phyloP scores from a whole-genome alignment of 2,888 invertebrate species.

The Charanyca ferruginea region DNA sequence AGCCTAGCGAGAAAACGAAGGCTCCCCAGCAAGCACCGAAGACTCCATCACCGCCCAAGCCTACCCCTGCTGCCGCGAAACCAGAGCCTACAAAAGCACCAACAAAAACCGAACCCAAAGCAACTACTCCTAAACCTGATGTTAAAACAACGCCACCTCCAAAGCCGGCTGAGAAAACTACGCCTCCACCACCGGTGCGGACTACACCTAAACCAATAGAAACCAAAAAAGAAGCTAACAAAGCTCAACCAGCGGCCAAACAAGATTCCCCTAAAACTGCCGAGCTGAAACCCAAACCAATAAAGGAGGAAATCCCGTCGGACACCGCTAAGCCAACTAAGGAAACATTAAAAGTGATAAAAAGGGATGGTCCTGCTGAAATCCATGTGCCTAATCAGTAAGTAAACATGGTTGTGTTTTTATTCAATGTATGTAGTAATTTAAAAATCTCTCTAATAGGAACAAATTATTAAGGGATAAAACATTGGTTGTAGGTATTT shows the following conservation, averaged over 20 bases:
- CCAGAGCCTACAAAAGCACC: slow-evolving; percentile 29
- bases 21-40: slow-evolving; percentile 1
- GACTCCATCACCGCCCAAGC: slow-evolving; percentile 40
- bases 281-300: slow-evolving; percentile 76
- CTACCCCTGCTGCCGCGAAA: slow-evolving; percentile 33
- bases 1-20: slow-evolving; percentile 13
- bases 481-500: slow-evolving; percentile 59
- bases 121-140: slow-evolving; percentile 51
- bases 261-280: slow-evolving; percentile 53
- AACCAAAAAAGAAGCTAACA: slow-evolving; percentile 52
- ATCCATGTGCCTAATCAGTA: slow-evolving; percentile 83
- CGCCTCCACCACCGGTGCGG: slow-evolving; percentile 40
- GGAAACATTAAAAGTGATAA: slow-evolving; percentile 92
- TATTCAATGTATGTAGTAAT: slow-evolving; percentile 57
- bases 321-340: slow-evolving; percentile 90
- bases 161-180: slow-evolving; percentile 48
- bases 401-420: slow-evolving; percentile 61
- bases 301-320: slow-evolving; percentile 89
- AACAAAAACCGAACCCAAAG: slow-evolving; percentile 35
- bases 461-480: slow-evolving; percentile 53
- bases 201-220: slow-evolving; percentile 14
- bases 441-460: slow-evolving; percentile 61
- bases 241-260: slow-evolving; percentile 43
- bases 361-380: slow-evolving; percentile 89
- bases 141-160: slow-evolving; percentile 59